Base-by-base conservation (phyloP, 2,888 invertebrate genomes). In the Penaeus monodon region DNA sequence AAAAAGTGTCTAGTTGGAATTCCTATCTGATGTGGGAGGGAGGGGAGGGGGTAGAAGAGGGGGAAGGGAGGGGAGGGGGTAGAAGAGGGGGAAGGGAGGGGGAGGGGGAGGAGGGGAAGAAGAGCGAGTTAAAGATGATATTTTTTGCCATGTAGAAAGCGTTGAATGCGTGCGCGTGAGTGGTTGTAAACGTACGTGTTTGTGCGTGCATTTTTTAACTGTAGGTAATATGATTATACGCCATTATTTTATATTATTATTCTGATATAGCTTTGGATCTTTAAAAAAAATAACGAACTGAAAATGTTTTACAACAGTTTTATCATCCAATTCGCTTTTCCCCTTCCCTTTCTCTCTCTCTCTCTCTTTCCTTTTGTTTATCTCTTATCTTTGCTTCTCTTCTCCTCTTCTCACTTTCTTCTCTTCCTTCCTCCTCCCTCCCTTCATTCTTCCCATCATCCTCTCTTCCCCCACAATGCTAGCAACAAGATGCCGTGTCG, bases 271-370 rank as follows among this genome's bases (percentile, higher is more conserved):
- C 27, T 70, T 17, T 14, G 12, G 29, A 44, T 44, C 44, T 44
- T 14, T n/a, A 68, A 2, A 12, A 27, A n/a, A 68, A 68, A 7
- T 14, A 29, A 68, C 70, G 20, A 22, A 3, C 29, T 27, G 29
- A 44, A 4, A 20, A 1, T 70, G 29, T 29, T 70, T 70, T 24
- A 29, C 24, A 68, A 68, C 12, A 12, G 27, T 14, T 49, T 49
- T 12, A 49, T 68, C 14, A 68, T 68, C 29, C 27, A 70, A 70
- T 24, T 17, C 4, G 70, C n/a, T 0, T 44, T 44, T 76, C 44
- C n/a, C 79, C 33, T 22, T 64, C 79, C 33, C 79, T 79, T 63
- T 79, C 64, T 29, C 57, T 63, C 63, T 57, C 64, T 38, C 29
- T 79, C 22, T 0, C 38, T n/a, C 65, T 65, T n/a, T 49, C 78